Conservation (phyloP, 2,797 vertebrate species). For the Pempheris klunzingeri region DNA sequence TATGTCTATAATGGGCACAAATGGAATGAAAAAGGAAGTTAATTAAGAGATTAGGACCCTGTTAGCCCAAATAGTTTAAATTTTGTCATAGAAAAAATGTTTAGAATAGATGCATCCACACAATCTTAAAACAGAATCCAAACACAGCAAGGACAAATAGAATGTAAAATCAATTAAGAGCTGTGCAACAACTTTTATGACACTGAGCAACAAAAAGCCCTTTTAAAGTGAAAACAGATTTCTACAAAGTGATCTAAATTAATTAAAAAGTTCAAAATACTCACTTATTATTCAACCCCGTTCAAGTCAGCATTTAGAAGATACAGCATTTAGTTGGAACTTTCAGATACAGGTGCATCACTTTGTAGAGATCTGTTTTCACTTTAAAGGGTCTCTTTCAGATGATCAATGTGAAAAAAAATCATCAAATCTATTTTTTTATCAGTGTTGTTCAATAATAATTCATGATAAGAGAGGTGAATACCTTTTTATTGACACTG, state of each 20-base stretch:
- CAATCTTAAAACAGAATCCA: too few species aligned
- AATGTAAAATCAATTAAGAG: too few species aligned
- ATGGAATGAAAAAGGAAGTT: too few species aligned
- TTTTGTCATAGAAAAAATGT: too few species aligned
- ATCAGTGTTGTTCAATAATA: conserved; percentile 10
- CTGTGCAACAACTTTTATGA: too few species aligned
- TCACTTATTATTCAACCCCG: not conserved
- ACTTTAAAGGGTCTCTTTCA: conserved; percentile 2
- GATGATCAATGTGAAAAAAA: not conserved
- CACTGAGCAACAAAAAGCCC: not conserved
- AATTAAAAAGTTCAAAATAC: not conserved
- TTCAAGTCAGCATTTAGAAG: not conserved
- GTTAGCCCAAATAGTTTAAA: too few species aligned
- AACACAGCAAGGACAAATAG: too few species aligned
- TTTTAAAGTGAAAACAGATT: not conserved
- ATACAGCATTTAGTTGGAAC: not conserved
- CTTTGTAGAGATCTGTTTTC: conserved; percentile 5
- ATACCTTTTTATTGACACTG: conserved; percentile 7
- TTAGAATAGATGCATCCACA: too few species aligned
- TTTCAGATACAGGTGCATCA: not conserved
- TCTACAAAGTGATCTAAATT: not conserved
- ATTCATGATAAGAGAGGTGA: conserved; percentile 4
- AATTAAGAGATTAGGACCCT: too few species aligned
- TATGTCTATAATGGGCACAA: too few species aligned
- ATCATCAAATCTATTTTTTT: conserved; percentile 5